These are phyloP conservation scores for Dinoponera quadriceps DNA, from an alignment of 1,140 invertebrate genomes.

Conservation along the genomic window DNA sequence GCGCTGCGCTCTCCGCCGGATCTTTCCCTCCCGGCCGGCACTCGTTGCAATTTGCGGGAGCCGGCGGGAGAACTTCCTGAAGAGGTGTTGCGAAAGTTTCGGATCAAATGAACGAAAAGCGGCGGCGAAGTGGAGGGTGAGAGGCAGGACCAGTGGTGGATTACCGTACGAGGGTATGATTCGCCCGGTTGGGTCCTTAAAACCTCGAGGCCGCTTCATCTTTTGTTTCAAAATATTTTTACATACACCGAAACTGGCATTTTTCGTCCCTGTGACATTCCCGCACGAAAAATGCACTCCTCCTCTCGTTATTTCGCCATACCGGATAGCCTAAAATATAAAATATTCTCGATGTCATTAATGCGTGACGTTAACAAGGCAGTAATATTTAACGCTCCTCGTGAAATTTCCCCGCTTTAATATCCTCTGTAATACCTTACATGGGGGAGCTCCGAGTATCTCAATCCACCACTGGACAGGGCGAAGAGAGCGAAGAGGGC, in stretches of 20 bases:
- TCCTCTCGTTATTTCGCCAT: too few species aligned
- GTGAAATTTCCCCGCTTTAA: not conserved
- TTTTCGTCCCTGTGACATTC: too few species aligned
- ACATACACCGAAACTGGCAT: not conserved
- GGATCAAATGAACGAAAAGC: slow-evolving; percentile 53
- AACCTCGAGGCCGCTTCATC: not conserved
- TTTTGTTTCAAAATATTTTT: not conserved
- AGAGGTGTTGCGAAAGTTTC: slow-evolving; percentile 54
- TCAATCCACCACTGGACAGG: slow-evolving; percentile 13
- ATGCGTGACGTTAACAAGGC: not conserved
- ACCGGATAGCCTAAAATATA: too few species aligned
- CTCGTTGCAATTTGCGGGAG: slow-evolving; percentile 51
- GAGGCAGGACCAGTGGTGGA: slow-evolving; percentile 16
- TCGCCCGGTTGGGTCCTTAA: slow-evolving; percentile 3
- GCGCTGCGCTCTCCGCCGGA: slow-evolving; percentile 7
- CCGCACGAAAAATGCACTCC: too few species aligned
- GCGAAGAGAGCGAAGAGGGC: slow-evolving; percentile 26
- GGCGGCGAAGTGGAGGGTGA: not conserved
- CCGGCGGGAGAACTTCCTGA: slow-evolving; percentile 50
- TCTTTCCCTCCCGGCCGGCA: slow-evolving; percentile 19
- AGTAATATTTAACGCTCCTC: not conserved
- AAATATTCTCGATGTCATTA: not conserved
- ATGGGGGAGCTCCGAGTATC: not conserved
- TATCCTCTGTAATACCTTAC: not conserved
- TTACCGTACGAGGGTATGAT: slow-evolving; percentile 17